Base-by-base conservation (phyloP, 2,113 vertebrate genomes). In the Aptenodytes forsteri region DNA sequence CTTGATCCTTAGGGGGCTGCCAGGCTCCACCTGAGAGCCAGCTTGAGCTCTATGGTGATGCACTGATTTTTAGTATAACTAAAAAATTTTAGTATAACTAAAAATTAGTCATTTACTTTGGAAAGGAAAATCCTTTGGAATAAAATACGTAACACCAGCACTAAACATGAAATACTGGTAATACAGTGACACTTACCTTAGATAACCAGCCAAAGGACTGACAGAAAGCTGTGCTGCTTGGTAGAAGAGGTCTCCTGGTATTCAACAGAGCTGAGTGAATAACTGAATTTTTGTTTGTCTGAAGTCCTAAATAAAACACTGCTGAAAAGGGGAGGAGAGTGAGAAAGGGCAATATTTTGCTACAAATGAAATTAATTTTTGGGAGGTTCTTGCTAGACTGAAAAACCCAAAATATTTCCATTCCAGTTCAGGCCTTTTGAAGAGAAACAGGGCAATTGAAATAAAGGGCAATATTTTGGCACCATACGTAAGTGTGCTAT, bases 131-230 rank as follows among this genome's bases (percentile, higher is more conserved):
- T 47, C 10, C 8, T 83, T 93, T 92, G 85, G 44, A 77, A 86
- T 83, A 90, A 76, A 95, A 87, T 70, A 50, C 26, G 5, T 65
- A 90, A 90, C 32, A 38, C n/a, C 26, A 76, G 44, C 69, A 59
- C 15, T 85, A 80, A 86, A 73, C 25, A 73, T 65, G 30, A 95
- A 88, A 78, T 77, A 89, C 10, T 66, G 38, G 34, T 73, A 89
- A 62, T 54, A 70, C 15, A 58, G 30, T 78, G 73, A 75, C 73
- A 65, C 59, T 81, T 87, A 66, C 49, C 64, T 93, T 82, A 89
- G 87, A 64, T 55, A 93, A 95, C n/a, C n/a, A 93, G 72, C 56
- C 91, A 94, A 88, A 92, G 54, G 54, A 56, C 78, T 73, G 81
- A 81, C 12, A 30, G 54, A 83, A 86, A 46, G 46, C 36, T 72